A percentile compares a stretch with the other conserved stretches of the same genome.
These are phyloP conservation scores for Arrhamphus sclerolepis DNA, from an alignment of 2,797 vertebrate genomes.

Conservation along the genomic window DNA sequence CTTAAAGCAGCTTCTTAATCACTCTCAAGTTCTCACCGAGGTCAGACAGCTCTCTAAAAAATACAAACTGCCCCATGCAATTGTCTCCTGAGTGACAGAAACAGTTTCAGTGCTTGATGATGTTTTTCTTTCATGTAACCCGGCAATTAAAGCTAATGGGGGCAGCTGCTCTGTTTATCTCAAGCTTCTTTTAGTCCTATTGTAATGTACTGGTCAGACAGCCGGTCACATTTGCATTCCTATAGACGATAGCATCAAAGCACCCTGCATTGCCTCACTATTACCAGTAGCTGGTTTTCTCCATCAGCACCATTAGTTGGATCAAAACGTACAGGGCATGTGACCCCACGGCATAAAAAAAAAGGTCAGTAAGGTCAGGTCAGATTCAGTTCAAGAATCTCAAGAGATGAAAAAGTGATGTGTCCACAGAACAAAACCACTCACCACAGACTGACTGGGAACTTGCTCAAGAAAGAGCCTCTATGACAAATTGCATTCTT, in stretches of 20 bases:
- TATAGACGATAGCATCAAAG: conserved; percentile 68
- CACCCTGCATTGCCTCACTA: conserved; percentile 62
- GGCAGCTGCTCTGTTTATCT: conserved; percentile 72
- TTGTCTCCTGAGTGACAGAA: conserved; percentile 68
- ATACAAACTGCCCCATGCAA: conserved; percentile 65
- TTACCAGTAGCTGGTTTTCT: conserved; percentile 58
- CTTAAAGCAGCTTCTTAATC: conserved; percentile 70
- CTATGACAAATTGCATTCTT: conserved; percentile 31
- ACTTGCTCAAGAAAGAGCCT: conserved; percentile 18
- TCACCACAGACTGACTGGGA: conserved; percentile 29
- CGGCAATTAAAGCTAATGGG: conserved; percentile 66
- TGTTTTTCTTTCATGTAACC: conserved; percentile 67
- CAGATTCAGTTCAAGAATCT: conserved; percentile 69
- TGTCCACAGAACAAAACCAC: conserved; percentile 23
- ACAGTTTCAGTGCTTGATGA: conserved; percentile 59
- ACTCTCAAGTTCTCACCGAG: conserved; percentile 63
- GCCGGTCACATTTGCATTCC: conserved; percentile 78
- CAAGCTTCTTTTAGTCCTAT: conserved; percentile 57
- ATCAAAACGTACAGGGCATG: conserved; percentile 52
- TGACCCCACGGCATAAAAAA: conserved; percentile 65
- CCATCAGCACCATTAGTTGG: conserved; percentile 62
- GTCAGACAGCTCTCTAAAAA: conserved; percentile 66
- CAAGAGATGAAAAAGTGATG: conserved; percentile 68
- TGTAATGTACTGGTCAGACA: conserved; percentile 68
- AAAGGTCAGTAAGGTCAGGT: conserved; percentile 65